Base-by-base conservation (phyloP, 1,140 invertebrate species). In the Drosophila athabasca region DNA sequence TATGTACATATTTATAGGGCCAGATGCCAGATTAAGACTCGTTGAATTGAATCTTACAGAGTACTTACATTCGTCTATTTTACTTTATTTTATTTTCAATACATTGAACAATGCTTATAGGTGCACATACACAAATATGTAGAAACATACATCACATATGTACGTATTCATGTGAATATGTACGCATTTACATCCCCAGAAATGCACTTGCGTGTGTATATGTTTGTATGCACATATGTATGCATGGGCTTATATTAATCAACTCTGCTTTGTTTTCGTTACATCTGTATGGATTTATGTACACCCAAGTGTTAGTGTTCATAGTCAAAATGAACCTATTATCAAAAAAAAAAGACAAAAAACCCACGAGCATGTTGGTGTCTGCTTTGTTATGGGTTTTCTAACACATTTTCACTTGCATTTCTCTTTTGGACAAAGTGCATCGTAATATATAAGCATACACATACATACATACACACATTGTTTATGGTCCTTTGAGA, bases 401-500 rank as follows among this genome's bases (percentile, higher is more conserved):
- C 19, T 6, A 17, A 19, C 7, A n/a, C 11, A 54, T 41, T 13
- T 26, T 19, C 60, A 74, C 70, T 67, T 55, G 68, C 68, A 73
- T 73, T 73, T 73, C 70, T 73, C 70, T 64, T 73, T 74, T 54
- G 61, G 70, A 49, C 71, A 53, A 74, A 65, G 71, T 74, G 71
- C 71, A 74, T 74, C 62, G 71, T 66, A 74, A 74, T 52, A 74
- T 65, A 57, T 58, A 51, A 52, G 52, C 64, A 13, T 39, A n/a
- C 44, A 45, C 45, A 58, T 46, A 73, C 53, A 65, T 57, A 74
- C 70, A 58, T 44, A 52, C 26, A 53, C 43, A 68, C 43, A 43
- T 72, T 73, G 50, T 73, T 72, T 50, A 54, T 52, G 29, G 15
- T 39, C 22, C 49, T 19, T 43, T 43, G 24, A n/a, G 31, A 29